These are phyloP conservation scores for Chamaea fasciata DNA, from an alignment of 2,113 vertebrate species.

Conservation along the genomic window DNA sequence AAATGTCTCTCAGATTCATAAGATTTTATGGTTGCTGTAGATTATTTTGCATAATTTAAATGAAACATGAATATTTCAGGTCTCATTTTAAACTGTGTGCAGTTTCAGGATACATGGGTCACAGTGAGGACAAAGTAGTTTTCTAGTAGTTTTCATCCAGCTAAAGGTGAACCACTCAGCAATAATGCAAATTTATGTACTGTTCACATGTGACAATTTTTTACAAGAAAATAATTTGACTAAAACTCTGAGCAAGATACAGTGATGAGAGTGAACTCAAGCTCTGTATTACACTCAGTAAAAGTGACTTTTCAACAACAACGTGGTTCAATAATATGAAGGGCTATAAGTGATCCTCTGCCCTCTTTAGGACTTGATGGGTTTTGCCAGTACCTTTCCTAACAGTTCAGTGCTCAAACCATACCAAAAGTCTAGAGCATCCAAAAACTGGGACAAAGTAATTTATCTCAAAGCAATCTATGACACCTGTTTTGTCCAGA, in stretches of 20 bases:
- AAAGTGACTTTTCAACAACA: neutral
- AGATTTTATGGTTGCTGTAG: neutral
- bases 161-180: neutral
- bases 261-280: neutral
- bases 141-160: neutral
- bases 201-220: neutral
- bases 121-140: neutral
- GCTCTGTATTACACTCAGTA: neutral
- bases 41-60: conserved; percentile 45
- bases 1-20: neutral
- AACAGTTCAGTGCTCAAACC: neutral
- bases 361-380: neutral
- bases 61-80: neutral
- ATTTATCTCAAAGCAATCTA: neutral
- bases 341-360: neutral
- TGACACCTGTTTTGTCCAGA: neutral
- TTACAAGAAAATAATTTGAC: neutral
- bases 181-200: neutral
- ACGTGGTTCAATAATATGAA: neutral
- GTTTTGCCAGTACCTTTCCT: neutral
- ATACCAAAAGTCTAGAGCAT: fast-evolving
- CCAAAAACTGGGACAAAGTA: neutral
- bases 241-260: neutral
- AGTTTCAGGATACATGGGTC: neutral
- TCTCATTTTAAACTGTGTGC: neutral